Evolutionary conservation across 2,888 invertebrate species (phyloP).

Genomic region (Sesia apiformis): DNA sequence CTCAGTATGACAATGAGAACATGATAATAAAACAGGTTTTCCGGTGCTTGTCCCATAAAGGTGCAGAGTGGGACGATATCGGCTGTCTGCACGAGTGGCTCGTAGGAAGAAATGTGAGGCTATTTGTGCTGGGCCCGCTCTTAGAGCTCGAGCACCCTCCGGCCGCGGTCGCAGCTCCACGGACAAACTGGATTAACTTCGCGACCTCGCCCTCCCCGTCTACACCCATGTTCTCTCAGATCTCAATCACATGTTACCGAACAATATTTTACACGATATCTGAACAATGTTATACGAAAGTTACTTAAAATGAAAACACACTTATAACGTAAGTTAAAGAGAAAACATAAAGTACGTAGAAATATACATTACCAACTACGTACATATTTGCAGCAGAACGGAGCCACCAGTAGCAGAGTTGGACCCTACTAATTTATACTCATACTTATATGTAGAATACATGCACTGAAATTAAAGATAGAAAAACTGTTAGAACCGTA

Average conservation of each 20-base stretch:
- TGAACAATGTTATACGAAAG: neutral
- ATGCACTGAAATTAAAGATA: no score
- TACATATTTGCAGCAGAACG: no score
- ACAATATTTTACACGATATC: neutral
- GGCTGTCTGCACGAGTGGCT: slow-evolving; percentile 49
- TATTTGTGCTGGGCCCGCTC: slow-evolving; percentile 46
- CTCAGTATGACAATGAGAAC: slow-evolving; percentile 11
- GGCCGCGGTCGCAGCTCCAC: slow-evolving; percentile 17
- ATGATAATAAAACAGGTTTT: slow-evolving; percentile 25
- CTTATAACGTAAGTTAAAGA: no score
- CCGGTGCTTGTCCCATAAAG: slow-evolving; percentile 41
- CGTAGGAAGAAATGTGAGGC: slow-evolving; percentile 55
- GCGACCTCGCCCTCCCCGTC: slow-evolving; percentile 28
- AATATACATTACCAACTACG: no score
- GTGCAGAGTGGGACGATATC: slow-evolving; percentile 37
- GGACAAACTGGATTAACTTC: slow-evolving; percentile 56
- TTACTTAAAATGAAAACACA: neutral
- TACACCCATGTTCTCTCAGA: slow-evolving; percentile 17
- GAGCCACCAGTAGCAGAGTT: no score
- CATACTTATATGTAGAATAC: no score
- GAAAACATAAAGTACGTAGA: no score
- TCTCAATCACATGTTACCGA: neutral
- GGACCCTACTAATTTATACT: no score
- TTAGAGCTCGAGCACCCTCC: slow-evolving; percentile 36
- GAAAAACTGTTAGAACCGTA: no score